phyloP scores from a whole-genome alignment of 2,888 invertebrate genomes.

The Hydrotaea diabolus region DNA sequence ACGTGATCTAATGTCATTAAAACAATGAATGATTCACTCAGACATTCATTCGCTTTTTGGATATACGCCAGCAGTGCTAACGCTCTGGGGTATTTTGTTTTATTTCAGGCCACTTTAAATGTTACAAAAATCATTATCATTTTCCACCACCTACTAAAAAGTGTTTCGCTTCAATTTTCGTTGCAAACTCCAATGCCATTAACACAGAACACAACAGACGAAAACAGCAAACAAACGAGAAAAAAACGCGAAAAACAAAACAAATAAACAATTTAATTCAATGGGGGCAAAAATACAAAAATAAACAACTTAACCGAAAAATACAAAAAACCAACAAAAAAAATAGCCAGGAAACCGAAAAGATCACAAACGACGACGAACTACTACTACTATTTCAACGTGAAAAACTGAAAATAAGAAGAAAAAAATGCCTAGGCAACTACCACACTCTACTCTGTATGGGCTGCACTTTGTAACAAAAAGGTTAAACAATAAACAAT shows the following conservation, averaged over 20 bases:
- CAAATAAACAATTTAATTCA: constrained; percentile 80
- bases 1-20: constrained; percentile 39
- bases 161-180: constrained; percentile 6
- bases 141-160: constrained; percentile 40
- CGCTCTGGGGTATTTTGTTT: neutral
- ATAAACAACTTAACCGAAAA: constrained; percentile 70
- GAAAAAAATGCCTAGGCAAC: too few species aligned
- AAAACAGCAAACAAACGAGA: constrained; percentile 67
- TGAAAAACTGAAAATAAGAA: constrained; percentile 17
- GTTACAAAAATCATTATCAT: constrained; percentile 44
- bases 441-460: constrained; percentile 11
- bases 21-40: constrained; percentile 18
- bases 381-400: too few species aligned
- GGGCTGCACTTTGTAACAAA: constrained; percentile 70
- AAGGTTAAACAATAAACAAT: constrained; percentile 74
- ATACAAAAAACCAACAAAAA: too few species aligned
- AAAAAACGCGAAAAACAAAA: constrained; percentile 61
- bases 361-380: constrained; percentile 71
- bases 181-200: constrained; percentile 58
- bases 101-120: constrained; percentile 27
- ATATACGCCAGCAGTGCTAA: too few species aligned
- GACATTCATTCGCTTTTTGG: constrained; percentile 1
- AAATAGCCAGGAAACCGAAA: constrained; percentile 67
- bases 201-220: constrained; percentile 35
- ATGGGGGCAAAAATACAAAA: constrained; percentile 71